phyloP scores from a whole-genome alignment of 1,140 invertebrate genomes.

The Cataglyphis hispanica region DNA sequence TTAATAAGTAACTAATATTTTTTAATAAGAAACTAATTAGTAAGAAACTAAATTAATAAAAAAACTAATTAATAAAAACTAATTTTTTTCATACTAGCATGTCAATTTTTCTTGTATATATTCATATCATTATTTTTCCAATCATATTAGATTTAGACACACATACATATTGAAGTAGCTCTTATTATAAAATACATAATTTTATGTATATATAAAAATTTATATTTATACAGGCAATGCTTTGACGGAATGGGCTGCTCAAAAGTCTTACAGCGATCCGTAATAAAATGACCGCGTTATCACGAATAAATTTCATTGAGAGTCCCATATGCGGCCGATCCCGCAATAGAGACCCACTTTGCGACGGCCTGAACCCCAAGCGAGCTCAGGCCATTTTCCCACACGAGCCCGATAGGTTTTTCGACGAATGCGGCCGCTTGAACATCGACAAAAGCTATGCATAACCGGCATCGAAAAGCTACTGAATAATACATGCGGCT shows the following conservation, averaged over 20 bases:
- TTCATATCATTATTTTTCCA: not conserved
- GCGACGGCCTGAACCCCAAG: not conserved
- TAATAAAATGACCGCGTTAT: conserved; percentile 32
- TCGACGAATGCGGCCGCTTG: conserved; percentile 54
- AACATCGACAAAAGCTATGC: conserved; percentile 76
- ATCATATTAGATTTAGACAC: not conserved
- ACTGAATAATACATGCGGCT: conserved; percentile 72
- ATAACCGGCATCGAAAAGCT: conserved; percentile 69
- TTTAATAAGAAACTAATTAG: too few species aligned
- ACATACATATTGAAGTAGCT: not conserved
- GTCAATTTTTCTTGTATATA: not conserved
- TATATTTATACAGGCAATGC: not conserved
- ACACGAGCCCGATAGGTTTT: conserved; percentile 31
- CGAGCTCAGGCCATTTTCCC: conserved; percentile 28
- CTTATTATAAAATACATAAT: not conserved
- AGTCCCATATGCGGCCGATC: conserved; percentile 47
- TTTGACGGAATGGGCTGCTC: not conserved
- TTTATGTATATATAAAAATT: not conserved
- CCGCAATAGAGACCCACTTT: conserved; percentile 32
- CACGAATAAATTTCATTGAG: conserved; percentile 42
- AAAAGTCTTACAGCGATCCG: not conserved
- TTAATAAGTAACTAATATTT: too few species aligned
- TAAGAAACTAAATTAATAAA: too few species aligned
- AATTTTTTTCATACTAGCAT: not conserved
- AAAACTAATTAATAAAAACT: too few species aligned